Evolutionary conservation across 2,797 vertebrate genomes (phyloP).

Genomic region (Bufotes viridis): DNA sequence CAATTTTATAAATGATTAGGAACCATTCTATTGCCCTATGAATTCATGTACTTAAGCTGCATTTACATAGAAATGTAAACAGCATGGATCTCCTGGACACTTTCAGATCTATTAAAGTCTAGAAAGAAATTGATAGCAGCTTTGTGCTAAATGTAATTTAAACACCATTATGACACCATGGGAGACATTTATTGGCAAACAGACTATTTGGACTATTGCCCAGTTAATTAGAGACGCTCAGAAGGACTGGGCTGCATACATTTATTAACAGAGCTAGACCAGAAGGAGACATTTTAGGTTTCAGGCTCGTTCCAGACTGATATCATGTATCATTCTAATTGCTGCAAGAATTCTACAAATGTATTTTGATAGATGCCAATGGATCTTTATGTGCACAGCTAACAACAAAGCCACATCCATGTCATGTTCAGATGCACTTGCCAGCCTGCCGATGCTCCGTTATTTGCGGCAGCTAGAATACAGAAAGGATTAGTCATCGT

Average conservation of each 20-base stretch:
- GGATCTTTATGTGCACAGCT: slow-evolving; percentile 31
- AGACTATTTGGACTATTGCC: slow-evolving; percentile 46
- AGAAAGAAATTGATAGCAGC: slow-evolving; percentile 51
- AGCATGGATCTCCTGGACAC: slow-evolving; percentile 8
- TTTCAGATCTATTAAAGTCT: slow-evolving; percentile 34
- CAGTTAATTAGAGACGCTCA: slow-evolving; percentile 46
- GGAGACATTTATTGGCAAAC: slow-evolving; percentile 50
- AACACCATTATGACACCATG: slow-evolving; percentile 53
- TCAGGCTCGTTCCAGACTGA: slow-evolving; percentile 23
- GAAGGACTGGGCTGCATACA: slow-evolving; percentile 38
- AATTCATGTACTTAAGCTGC: background rate
- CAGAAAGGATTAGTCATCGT: background rate
- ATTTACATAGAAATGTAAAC: slow-evolving; percentile 31
- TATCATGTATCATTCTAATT: slow-evolving; percentile 53
- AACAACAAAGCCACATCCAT: slow-evolving; percentile 20
- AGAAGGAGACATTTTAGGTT: slow-evolving; percentile 52
- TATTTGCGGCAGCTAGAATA: background rate
- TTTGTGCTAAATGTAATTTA: slow-evolving; percentile 55
- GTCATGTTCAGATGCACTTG: slow-evolving; percentile 18
- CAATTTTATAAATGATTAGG: background rate
- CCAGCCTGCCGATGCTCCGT: background rate
- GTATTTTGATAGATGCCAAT: slow-evolving; percentile 40
- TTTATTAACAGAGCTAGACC: slow-evolving; percentile 45
- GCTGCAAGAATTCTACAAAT: slow-evolving; percentile 53
- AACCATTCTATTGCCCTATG: background rate